A percentile compares a stretch with the other conserved stretches of the same genome.
phyloP scores from a whole-genome alignment of 2,113 vertebrate genomes.

The Notiomystis cincta region DNA sequence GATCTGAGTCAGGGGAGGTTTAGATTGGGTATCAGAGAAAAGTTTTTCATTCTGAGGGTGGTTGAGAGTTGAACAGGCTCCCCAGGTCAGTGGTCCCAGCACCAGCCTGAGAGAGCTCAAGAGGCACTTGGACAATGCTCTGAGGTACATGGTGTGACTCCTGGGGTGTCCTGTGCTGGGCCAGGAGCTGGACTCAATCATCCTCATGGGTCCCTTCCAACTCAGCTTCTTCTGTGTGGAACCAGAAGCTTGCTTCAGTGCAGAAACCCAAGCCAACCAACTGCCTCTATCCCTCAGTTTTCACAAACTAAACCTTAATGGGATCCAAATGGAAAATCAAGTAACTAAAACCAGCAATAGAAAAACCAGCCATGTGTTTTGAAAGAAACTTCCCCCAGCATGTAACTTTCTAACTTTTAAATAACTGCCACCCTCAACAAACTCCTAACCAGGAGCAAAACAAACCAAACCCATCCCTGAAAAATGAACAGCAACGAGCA shows the following conservation, averaged over 20 bases:
- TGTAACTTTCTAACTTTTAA: neutral
- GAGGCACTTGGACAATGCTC: neutral
- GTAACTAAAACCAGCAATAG: neutral
- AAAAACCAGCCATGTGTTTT: neutral
- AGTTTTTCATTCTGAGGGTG: accelerated
- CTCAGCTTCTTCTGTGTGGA: neutral
- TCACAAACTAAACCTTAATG: neutral
- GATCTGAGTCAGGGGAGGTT: neutral
- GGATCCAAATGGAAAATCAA: slow-evolving; percentile 7
- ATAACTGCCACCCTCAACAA: neutral
- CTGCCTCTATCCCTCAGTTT: neutral
- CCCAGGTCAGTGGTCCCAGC: neutral
- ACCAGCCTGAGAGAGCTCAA: neutral
- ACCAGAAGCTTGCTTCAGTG: neutral
- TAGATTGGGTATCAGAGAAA: neutral
- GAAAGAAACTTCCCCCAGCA: neutral
- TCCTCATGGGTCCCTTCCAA: neutral
- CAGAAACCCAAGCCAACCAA: neutral
- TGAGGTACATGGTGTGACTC: too few relatives aligned
- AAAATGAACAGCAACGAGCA: neutral
- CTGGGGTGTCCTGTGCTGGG: neutral
- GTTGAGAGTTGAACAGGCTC: accelerated
- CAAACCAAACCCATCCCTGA: accelerated
- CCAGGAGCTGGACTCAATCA: neutral
- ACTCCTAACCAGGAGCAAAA: neutral